Percentiles rank a stretch among this genome's conserved stretches.
Conservation (phyloP, 2,797 vertebrate genomes). For the Sternotherus odoratus region DNA sequence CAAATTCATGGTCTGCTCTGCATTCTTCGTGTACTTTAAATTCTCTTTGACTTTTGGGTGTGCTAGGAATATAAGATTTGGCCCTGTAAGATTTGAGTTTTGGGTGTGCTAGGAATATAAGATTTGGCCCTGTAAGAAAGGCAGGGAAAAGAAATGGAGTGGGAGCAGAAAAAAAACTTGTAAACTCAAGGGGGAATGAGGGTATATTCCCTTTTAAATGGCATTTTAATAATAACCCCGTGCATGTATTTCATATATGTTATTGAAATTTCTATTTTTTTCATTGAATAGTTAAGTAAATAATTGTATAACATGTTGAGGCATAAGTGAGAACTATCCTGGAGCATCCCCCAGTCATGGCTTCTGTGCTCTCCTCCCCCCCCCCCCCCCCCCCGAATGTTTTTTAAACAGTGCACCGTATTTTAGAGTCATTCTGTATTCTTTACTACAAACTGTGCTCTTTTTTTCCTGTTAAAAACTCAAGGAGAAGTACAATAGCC, state of each 20-base stretch:
- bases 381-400: background rate
- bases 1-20: background rate
- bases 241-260: background rate
- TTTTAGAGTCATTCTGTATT: constrained; percentile 9
- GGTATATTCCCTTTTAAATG: background rate
- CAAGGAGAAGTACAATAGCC: constrained; percentile 43
- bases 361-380: constrained; percentile 33
- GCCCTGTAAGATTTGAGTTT: background rate
- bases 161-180: background rate
- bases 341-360: constrained; percentile 8
- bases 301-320: constrained; percentile 52
- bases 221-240: background rate
- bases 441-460: constrained; percentile 28
- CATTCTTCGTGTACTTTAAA: background rate
- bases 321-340: constrained; percentile 55
- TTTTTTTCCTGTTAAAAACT: constrained; percentile 55
- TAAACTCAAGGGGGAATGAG: background rate
- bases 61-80: background rate
- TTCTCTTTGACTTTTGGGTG: background rate
- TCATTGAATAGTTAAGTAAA: constrained; percentile 64
- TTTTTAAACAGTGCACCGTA: constrained; percentile 34
- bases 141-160: background rate
- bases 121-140: background rate
- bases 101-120: background rate
- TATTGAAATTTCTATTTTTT: constrained; percentile 26